Evolutionary conservation across 2,797 vertebrate species (phyloP).

Genomic region (Sebastes variabilis): DNA sequence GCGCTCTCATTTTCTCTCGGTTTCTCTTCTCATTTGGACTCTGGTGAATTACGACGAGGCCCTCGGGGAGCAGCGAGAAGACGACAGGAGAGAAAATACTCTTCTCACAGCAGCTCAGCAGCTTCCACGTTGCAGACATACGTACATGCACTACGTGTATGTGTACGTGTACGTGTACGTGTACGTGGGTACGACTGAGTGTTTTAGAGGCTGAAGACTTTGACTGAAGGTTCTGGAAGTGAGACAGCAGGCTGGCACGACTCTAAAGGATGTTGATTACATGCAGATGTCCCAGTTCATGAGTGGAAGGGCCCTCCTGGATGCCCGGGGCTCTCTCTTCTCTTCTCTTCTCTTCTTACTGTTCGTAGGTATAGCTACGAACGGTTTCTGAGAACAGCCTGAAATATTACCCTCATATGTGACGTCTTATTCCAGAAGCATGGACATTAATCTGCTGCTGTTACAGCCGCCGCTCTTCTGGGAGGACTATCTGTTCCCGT

Average conservation of each 20-base stretch:
- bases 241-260: constrained; percentile 4
- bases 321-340: not conserved
- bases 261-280: constrained; percentile 20
- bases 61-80: constrained; percentile 34
- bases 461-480: not conserved
- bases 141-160: too few species aligned
- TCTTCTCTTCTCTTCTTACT: not conserved
- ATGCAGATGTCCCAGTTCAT: constrained; percentile 30
- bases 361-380: too few species aligned
- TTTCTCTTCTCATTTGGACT: constrained; percentile 49
- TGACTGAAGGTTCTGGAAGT: constrained; percentile 11
- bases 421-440: not conserved
- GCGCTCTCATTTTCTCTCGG: constrained; percentile 50
- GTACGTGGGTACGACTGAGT: not conserved
- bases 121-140: not conserved
- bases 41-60: constrained; percentile 45
- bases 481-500: too few species aligned
- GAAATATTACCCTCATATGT: not conserved
- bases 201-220: constrained; percentile 4
- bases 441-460: not conserved
- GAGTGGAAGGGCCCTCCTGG: not conserved
- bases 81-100: constrained; percentile 27
- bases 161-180: too few species aligned
- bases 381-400: too few species aligned
- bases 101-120: not conserved